Evolutionary conservation across 2,888 invertebrate genomes (phyloP).

Genomic region (Cryptops parisi): DNA sequence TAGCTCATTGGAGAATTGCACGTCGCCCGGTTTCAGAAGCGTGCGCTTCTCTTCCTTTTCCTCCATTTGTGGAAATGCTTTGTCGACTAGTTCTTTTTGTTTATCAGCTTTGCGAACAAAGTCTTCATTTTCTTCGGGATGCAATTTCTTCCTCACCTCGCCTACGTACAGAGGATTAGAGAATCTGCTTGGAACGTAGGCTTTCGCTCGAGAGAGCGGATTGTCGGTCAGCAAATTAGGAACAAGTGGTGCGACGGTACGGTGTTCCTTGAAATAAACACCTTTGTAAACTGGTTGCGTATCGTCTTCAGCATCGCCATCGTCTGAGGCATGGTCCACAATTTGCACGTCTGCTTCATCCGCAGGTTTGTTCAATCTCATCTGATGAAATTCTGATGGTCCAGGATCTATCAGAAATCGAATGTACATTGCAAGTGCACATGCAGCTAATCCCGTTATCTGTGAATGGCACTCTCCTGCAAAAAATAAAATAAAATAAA

Average conservation of each 20-base stretch:
- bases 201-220: too few species aligned
- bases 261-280: background rate
- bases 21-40: background rate
- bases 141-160: slow-evolving; percentile 7
- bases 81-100: slow-evolving; percentile 14
- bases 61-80: slow-evolving; percentile 6
- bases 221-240: background rate
- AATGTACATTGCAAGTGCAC: slow-evolving; percentile 16
- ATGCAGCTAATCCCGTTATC: slow-evolving; percentile 15
- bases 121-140: slow-evolving; percentile 12
- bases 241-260: background rate
- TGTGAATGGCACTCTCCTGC: slow-evolving; percentile 11
- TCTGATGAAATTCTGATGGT: slow-evolving; percentile 16
- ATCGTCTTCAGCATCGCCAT: slow-evolving; percentile 1
- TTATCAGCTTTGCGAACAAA: slow-evolving; percentile 14
- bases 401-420: slow-evolving; percentile 18
- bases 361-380: slow-evolving; percentile 11
- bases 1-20: too few species aligned
- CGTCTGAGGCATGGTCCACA: background rate
- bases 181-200: too few species aligned
- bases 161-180: slow-evolving; percentile 9
- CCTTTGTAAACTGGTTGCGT: background rate
- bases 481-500: background rate
- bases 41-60: background rate
- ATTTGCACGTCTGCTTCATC: slow-evolving; percentile 3